Base-by-base conservation (phyloP, 35 echinoderm and acorn worm species). In the Ophioderma brevispina region DNA sequence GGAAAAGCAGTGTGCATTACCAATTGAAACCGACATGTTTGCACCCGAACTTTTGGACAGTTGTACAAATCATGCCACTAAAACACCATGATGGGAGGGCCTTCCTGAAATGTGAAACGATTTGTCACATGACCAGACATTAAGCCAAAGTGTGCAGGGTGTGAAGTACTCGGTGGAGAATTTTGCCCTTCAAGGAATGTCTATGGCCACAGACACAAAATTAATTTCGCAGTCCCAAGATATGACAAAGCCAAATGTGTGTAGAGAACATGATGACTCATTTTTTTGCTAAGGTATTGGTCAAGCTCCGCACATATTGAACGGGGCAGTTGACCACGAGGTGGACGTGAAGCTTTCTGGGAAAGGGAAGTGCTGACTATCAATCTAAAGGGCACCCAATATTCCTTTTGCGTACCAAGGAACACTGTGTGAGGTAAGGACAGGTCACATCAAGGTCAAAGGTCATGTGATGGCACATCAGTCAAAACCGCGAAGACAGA, bases 331-430 rank as follows among this genome's bases (percentile, higher is more conserved):
- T 23, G 86, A 91, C 31, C 59, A 84, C 34, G 88, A 95, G 39
- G 84, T 90, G n/a, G 76, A 87, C 31, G 80, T 95, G 50, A 86
- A 82, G 33, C 93, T n/a, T 91, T 91, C 42, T 95, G 93, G 93
- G 56, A 81, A 33, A 80, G 93, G 83, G 89, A 85, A 19, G 75
- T 4, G 31, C 82, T 2, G 77, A 37, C 39, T 95, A 87, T 91
- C 83, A 87, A 33, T 90, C 64, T 55, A 85, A 34, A 37, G 70
- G 78, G 52, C 41, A 77, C 28, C 88, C 84, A 23, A 40, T 81
- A 1, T 42, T 81, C 32, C 63, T 64, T 25, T 55, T 95, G 14
- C 36, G 88, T 39, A 91, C 93, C 43, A 87, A 41, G 50, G 84
- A 87, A n/a, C 93, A 78, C 79, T 95, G 11, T 38, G 11, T 31